These are phyloP conservation scores for Tamandua tetradactyla DNA, from an alignment of 2,797 vertebrate species.

Conservation along the genomic window DNA sequence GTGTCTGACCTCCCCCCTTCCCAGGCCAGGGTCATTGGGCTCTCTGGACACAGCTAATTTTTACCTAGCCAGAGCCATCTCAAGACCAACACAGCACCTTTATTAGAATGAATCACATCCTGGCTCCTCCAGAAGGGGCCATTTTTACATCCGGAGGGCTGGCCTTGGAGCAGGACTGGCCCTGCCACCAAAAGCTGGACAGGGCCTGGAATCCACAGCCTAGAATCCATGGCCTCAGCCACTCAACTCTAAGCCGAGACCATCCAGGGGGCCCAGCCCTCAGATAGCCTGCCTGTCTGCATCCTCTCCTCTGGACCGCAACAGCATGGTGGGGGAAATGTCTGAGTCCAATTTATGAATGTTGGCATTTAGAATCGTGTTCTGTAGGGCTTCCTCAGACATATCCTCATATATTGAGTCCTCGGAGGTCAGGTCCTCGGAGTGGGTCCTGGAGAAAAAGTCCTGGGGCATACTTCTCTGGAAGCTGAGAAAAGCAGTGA, in stretches of 20 bases:
- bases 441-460: no score
- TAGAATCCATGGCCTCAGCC: background rate
- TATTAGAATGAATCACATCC: conserved; percentile 37
- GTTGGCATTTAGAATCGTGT: background rate
- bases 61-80: background rate
- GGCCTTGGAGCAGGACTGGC: background rate
- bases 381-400: background rate
- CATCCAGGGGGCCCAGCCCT: background rate
- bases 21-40: background rate
- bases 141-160: background rate
- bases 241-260: background rate
- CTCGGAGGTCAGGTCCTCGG: fast-evolving
- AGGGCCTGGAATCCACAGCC: background rate
- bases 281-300: fast-evolving
- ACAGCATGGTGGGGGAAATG: fast-evolving
- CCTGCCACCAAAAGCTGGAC: background rate
- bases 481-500: background rate
- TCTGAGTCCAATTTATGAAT: fast-evolving
- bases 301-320: fast-evolving
- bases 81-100: conserved; percentile 39
- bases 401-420: fast-evolving
- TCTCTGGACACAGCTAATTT: background rate
- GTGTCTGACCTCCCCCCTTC: background rate
- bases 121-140: background rate
- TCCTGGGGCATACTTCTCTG: fast-evolving